Evolutionary conservation across 1,140 invertebrate genomes (phyloP).

Genomic region (Latrodectus geometricus): DNA sequence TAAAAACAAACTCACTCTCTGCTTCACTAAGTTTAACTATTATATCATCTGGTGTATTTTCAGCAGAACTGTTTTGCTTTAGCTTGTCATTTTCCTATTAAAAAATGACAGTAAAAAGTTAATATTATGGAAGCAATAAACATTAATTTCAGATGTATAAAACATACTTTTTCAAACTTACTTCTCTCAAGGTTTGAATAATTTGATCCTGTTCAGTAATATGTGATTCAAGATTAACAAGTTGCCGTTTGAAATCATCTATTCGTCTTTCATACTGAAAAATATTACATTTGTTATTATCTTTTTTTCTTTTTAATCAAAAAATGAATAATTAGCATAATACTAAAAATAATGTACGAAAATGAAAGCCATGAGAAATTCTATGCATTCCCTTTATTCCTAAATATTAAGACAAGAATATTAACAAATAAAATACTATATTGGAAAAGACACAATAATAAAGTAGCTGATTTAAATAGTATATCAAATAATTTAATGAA

Average conservation of each 20-base stretch:
- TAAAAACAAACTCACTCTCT: constrained; percentile 73
- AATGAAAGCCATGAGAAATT: too few relatives aligned
- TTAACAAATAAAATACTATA: too few relatives aligned
- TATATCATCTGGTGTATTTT: constrained; percentile 61
- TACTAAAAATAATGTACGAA: too few relatives aligned
- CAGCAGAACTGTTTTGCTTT: constrained; percentile 34
- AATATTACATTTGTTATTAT: too few relatives aligned
- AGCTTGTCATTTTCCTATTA: constrained; percentile 62
- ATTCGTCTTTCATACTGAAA: constrained; percentile 67
- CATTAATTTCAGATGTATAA: neutral
- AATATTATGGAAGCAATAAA: neutral
- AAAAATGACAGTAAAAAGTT: neutral
- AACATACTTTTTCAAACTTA: constrained; percentile 16
- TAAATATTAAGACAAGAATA: too few relatives aligned
- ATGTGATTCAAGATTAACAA: constrained; percentile 72
- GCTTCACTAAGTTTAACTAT: constrained; percentile 70
- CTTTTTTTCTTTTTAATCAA: too few relatives aligned
- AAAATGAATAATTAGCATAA: too few relatives aligned
- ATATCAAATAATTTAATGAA: too few relatives aligned
- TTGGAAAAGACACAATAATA: too few relatives aligned
- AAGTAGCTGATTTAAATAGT: too few relatives aligned
- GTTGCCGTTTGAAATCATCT: constrained; percentile 70
- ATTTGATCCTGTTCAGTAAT: constrained; percentile 72
- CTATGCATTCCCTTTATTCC: too few relatives aligned
- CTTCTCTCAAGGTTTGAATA: constrained; percentile 51